Base-by-base conservation (phyloP, 2,888 invertebrate genomes). In the Heliconius aoede region DNA sequence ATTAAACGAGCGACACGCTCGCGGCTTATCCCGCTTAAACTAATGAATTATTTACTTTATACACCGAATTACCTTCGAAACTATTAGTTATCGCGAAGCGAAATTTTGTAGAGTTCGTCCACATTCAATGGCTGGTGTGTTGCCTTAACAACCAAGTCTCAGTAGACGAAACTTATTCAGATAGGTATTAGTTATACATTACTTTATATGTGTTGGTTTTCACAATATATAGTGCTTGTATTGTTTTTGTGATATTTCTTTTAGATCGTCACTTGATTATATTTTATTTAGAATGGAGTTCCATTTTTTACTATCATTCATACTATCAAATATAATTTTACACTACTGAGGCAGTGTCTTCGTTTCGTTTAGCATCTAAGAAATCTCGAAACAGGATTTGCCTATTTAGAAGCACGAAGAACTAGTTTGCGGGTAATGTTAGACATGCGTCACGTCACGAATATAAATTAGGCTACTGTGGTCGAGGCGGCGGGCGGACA, bases 401-500 rank as follows among this genome's bases (percentile, higher is more conserved):
- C 81, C 84, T 73, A 77, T 80, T 78, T 80, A 81, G 76, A 81
- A 80, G 73, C 82, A 81, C 83, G 81, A 84, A 86, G 85, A 82
- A 80, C 83, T 78, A 82, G 82, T 84, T 86, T 85, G 87, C 85
- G 82, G 81, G 85, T 84, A 86, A 88, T 88, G 88, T 83, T 82
- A 78, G 85, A 86, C 84, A 87, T 85, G 86, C 83, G 82, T 79
- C 79, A 77, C 80, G 84, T 36, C 36, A 36, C 11, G 89, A 88
- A 90, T 91, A 86, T 87, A 87, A 90, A 91, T 88, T 83, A 89
- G 87, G 87, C 85, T 85, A 84, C 83, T 85, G 83, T 84, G 85
- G 86, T 82, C 80, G 83, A 85, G 83, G 86, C 83, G 82, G 83
- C 84, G 81, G 83, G 82, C 83, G 83, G 83, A 82, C 77, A 81